Conservation (phyloP, 2,797 vertebrate genomes). For the Luscinia megarhynchos region DNA sequence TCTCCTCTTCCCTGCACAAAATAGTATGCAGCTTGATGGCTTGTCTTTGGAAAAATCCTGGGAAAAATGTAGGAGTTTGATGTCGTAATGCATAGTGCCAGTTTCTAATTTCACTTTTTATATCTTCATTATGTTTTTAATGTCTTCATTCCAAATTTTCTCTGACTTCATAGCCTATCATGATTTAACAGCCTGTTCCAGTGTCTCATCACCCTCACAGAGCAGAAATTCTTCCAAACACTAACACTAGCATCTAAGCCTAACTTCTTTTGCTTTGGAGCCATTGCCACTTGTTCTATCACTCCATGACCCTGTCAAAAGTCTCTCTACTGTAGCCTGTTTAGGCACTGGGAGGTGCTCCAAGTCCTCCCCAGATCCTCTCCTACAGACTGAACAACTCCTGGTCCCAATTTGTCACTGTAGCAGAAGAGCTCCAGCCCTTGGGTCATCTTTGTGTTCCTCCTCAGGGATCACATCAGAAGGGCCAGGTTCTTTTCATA, state of each 20-base stretch:
- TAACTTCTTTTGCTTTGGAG: background rate
- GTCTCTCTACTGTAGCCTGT: background rate
- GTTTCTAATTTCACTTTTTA: background rate
- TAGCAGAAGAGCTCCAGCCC: background rate
- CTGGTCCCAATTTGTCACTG: too few species aligned
- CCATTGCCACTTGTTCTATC: too few species aligned
- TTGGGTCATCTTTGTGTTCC: background rate
- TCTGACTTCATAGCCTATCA: background rate
- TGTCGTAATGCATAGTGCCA: background rate
- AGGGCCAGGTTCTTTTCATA: background rate
- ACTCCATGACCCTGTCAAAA: background rate
- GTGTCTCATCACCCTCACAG: background rate
- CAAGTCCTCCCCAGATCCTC: too few species aligned
- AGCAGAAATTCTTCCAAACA: background rate
- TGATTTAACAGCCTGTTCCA: background rate
- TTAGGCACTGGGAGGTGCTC: background rate
- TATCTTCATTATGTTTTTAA: background rate
- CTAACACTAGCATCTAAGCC: background rate
- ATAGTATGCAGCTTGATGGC: background rate
- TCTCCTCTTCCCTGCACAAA: accelerated
- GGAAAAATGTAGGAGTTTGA: background rate
- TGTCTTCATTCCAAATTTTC: background rate
- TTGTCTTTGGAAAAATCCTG: background rate
- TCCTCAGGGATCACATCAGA: background rate
- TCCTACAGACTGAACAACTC: too few species aligned